Evolutionary conservation across 2,797 vertebrate species (phyloP).

Genomic region (Chaunax sp.): DNA sequence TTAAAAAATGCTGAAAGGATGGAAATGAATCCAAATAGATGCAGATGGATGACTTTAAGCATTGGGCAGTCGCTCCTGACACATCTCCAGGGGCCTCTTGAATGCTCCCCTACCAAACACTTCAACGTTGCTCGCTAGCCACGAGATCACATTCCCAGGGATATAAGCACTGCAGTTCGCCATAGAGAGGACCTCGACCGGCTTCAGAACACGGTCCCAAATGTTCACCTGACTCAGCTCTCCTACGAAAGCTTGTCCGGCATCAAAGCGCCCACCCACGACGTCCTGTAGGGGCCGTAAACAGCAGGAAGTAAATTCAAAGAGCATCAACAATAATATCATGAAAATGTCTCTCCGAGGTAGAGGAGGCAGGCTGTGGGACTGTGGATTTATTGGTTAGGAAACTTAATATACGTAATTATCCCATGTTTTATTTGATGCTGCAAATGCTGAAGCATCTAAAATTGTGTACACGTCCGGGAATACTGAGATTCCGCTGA

Average conservation of each 20-base stretch:
- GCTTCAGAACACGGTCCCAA: constrained; percentile 94
- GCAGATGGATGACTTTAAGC: constrained; percentile 75
- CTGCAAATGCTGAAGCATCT: not conserved
- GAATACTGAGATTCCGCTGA: not conserved
- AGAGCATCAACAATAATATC: constrained; percentile 38
- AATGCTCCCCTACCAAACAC: constrained; percentile 93
- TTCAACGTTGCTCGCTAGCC: constrained; percentile 93
- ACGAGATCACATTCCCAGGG: constrained; percentile 94
- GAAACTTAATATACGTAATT: constrained; percentile 21
- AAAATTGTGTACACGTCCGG: constrained; percentile 4
- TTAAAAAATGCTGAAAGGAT: constrained; percentile 20
- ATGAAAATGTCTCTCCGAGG: constrained; percentile 19
- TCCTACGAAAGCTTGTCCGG: constrained; percentile 97
- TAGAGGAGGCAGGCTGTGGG: constrained; percentile 10
- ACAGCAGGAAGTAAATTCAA: constrained; percentile 48
- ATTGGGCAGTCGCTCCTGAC: constrained; percentile 91
- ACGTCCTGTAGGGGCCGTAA: constrained; percentile 87
- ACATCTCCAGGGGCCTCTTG: constrained; percentile 92
- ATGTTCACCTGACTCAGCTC: constrained; percentile 99
- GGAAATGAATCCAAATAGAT: constrained; percentile 34
- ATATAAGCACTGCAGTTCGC: constrained; percentile 95
- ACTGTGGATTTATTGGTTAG: not conserved
- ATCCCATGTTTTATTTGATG: not conserved
- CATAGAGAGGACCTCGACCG: constrained; percentile 90
- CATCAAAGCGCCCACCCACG: constrained; percentile 96